These are phyloP conservation scores for Tragelaphus scriptus DNA, from an alignment of 2,113 vertebrate genomes.

Conservation along the genomic window DNA sequence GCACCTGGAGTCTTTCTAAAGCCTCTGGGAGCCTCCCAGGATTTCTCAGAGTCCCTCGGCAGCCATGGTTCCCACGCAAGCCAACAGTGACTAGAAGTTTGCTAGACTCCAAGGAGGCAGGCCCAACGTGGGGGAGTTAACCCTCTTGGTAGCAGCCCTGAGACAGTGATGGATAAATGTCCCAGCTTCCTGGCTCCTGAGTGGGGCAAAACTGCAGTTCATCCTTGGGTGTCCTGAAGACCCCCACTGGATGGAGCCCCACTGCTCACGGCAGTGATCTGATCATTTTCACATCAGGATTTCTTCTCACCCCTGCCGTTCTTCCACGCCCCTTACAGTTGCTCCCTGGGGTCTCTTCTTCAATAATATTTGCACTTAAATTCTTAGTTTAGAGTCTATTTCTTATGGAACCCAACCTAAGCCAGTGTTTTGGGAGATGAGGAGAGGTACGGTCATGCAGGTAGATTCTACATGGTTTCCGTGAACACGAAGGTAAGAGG, in stretches of 20 bases:
- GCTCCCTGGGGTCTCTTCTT: neutral
- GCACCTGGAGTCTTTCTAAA: neutral
- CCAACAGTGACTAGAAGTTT: neutral
- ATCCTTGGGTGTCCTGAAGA: neutral
- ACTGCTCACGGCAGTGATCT: neutral
- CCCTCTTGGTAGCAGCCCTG: neutral
- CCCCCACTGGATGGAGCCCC: neutral
- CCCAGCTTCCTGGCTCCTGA: neutral
- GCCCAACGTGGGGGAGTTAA: neutral
- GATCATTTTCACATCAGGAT: neutral
- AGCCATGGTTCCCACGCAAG: neutral
- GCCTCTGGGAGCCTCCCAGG: neutral
- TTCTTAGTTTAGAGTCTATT: neutral
- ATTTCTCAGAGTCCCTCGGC: neutral
- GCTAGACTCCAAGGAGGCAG: neutral
- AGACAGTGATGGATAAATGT: neutral
- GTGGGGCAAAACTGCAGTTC: neutral
- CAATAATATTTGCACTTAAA: neutral
- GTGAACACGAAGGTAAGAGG: neutral
- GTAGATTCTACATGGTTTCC: neutral
- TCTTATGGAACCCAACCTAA: neutral
- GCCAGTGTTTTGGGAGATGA: neutral
- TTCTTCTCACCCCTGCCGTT: neutral
- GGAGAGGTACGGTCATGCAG: neutral
- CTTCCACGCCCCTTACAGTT: neutral